Conservation (phyloP, 2,113 vertebrate genomes). For the Chelonoidis abingdonii region DNA sequence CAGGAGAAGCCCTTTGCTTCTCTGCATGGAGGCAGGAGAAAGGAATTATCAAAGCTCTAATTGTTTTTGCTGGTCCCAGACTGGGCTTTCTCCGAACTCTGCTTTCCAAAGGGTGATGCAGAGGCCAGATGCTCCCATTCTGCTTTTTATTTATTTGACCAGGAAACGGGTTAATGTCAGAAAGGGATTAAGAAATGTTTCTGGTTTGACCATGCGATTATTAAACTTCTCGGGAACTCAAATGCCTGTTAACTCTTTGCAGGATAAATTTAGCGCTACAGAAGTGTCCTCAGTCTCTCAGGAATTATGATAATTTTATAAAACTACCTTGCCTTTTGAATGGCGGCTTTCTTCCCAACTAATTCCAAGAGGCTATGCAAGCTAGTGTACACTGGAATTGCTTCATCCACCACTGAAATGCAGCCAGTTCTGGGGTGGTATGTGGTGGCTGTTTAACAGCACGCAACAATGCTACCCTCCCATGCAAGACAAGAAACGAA, state of each 20-base stretch:
- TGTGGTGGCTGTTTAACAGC: neutral
- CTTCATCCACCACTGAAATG: neutral
- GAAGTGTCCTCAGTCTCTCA: neutral
- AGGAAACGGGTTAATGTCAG: neutral
- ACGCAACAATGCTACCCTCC: neutral
- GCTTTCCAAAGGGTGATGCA: fast-evolving
- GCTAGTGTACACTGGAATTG: neutral
- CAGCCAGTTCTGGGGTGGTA: neutral
- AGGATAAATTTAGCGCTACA: neutral
- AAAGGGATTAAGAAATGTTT: fast-evolving
- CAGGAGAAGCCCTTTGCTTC: neutral
- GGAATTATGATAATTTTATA: neutral
- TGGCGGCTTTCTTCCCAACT: neutral
- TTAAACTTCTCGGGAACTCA: fast-evolving
- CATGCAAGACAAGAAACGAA: neutral
- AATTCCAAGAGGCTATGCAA: neutral
- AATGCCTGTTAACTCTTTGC: fast-evolving
- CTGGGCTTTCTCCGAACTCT: neutral
- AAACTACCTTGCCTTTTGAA: neutral
- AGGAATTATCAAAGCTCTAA: neutral
- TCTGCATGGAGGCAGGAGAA: neutral
- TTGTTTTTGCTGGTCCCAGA: neutral
- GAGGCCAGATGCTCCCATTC: neutral
- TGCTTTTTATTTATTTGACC: neutral
- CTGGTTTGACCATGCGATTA: neutral